Evolutionary conservation across 2,888 invertebrate species (phyloP), one percentile per base, ranked within the genome.

Genomic region (Ecdyonurus torrentis): DNA sequence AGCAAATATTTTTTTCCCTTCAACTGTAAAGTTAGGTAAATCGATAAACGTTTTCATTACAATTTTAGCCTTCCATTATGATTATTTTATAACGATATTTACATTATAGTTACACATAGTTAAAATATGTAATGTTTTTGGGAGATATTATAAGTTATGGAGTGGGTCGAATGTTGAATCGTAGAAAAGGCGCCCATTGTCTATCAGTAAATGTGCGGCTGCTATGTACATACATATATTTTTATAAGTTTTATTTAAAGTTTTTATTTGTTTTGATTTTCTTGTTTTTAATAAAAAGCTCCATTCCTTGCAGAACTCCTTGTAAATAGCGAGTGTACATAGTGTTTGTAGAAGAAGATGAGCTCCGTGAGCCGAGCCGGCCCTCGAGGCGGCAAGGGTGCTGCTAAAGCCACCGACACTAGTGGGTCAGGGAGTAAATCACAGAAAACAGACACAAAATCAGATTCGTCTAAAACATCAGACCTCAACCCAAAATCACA

Each of bases 251-350:
- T 18, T 50, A 10, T 50, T 50, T 50, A 10, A 50, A 50, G 50
- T 50, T 50, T 18, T 7, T 50, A 10, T 18, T 10, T 18, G 7
- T 50, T 50, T 50, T 50, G 50, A 50, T 22, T 18, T 20, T 23
- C 7, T n/a, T 37, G 55, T 24, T 37, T 59, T 10, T 62, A 62
- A 63, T 59, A 53, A 50, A 61, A 19, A 50, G 55, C 23, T 63
- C 19, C 58, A 82, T 80, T 76, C 78, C 81, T 66, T 67, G 59
- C 67, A 67, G 67, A 67, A 66, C 65, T 67, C 66, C 65, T 66
- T 86, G 86, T 87, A 87, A 81, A 87, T 87, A 87, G 82, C 81
- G 79, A 81, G 81, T 87, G 86, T 86, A 86, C 79, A 86, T 86
- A 86, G 81, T 64, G 67, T 65, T 65, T 82, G 81, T 83, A 82